Base-by-base conservation (phyloP, 92 coral and sea anemone species). In the Phenganax marumi region DNA sequence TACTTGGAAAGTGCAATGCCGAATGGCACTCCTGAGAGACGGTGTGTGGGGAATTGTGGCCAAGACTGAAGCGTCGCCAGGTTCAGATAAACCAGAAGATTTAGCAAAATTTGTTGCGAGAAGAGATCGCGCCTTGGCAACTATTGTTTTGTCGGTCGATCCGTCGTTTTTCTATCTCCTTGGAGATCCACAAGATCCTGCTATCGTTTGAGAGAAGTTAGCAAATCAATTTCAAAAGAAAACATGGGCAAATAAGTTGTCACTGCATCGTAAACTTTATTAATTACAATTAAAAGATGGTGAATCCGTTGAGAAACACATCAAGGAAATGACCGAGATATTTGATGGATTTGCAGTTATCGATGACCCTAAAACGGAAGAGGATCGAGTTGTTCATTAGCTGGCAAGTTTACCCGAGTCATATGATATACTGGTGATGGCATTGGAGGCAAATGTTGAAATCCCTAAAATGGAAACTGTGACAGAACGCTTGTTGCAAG, bases 351-450 rank as follows among this genome's bases (percentile, higher is more conserved):
- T 89, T 10, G 84, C 87, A 7, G 87, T 54, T 10, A 63, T 75
- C 39, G 92, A 84, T 22, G 87, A 55, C 12, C 91, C 86, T 8
- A 74, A 85, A 16, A 56, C 78, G 52, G 89, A 88, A 13, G 88
- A 88, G 69, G 88, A 79, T 73, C 85, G 80, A 23, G 52, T 48
- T 8, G 46, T 76, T 10, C 57, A 73, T 51, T 60, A 86, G 50
- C 81, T 89, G 17, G 92, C 88, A 26, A 88, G 91, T 50, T 52
- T 85, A 14, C 91, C 89, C 16, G 91, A 88, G 19, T 72, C 77
- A n/a, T 88, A 83, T 70, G 70, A 72, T 68, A 90, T 87, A 89
- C 89, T 90, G 14, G 93, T 90, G 55, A 90, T 90, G 19, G 90
- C 93, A 17, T 69, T 90, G n/a, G 46, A 68, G 50, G 78, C 21